These are phyloP conservation scores for Rafetus swinhoei DNA, from an alignment of 2,113 vertebrate species.

Conservation along the genomic window DNA sequence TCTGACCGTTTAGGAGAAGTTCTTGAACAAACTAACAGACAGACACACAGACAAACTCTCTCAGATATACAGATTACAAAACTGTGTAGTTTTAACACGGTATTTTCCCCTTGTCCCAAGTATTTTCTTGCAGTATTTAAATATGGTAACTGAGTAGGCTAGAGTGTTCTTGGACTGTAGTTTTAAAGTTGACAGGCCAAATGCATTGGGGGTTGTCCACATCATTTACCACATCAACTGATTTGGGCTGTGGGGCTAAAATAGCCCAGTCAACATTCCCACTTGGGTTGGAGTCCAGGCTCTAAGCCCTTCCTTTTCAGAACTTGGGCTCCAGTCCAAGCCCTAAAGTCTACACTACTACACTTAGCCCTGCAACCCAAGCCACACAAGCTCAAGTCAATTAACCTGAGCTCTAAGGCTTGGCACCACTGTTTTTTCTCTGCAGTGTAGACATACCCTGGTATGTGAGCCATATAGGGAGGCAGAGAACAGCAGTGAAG, in stretches of 20 bases:
- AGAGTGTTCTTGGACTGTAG: background rate
- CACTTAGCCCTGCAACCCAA: background rate
- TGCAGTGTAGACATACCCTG: background rate
- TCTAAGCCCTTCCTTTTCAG: background rate
- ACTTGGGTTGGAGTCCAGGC: background rate
- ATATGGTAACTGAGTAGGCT: background rate
- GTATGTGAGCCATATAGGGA: background rate
- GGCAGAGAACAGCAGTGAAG: background rate
- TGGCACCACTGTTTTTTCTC: background rate
- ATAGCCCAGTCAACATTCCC: background rate
- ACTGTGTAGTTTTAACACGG: background rate
- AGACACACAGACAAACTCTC: too few relatives aligned
- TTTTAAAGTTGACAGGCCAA: background rate
- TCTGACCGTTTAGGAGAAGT: too few relatives aligned
- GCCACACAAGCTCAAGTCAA: background rate
- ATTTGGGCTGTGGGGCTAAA: background rate
- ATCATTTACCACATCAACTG: background rate
- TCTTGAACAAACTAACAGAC: too few relatives aligned
- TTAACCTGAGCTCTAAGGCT: background rate
- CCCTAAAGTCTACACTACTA: background rate
- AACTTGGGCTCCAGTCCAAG: background rate
- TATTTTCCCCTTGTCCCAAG: background rate
- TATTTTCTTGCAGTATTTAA: background rate
- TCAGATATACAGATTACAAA: background rate
- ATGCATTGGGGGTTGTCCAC: background rate